Evolutionary conservation across 2,888 invertebrate species (phyloP).

Genomic region (Bombyx huttoni): DNA sequence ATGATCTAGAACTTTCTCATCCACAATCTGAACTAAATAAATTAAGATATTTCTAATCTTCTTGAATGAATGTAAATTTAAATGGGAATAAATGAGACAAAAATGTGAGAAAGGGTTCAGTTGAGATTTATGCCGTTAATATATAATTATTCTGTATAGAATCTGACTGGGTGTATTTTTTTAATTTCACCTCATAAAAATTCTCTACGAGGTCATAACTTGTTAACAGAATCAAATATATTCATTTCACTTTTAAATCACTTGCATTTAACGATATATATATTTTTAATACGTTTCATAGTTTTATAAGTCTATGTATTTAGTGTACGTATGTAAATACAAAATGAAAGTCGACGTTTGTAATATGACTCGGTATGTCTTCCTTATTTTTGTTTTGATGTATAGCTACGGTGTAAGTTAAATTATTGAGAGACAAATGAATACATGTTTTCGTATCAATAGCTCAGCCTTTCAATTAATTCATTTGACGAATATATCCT

Average conservation of each 20-base stretch:
- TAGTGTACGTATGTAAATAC: constrained; percentile 59
- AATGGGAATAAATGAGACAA: too few species aligned
- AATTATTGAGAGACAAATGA: constrained; percentile 65
- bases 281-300: not conserved
- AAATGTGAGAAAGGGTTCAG: too few species aligned
- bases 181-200: too few species aligned
- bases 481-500: not conserved
- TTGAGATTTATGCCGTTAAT: too few species aligned
- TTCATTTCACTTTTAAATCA: not conserved
- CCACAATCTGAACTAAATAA: too few species aligned
- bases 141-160: too few species aligned
- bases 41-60: too few species aligned
- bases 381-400: constrained; percentile 62
- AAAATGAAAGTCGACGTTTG: constrained; percentile 45
- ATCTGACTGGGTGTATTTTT: too few species aligned
- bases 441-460: constrained; percentile 61
- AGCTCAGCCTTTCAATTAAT: not conserved
- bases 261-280: not conserved
- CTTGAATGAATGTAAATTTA: too few species aligned
- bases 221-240: too few species aligned
- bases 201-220: too few species aligned
- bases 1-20: too few species aligned
- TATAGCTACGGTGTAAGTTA: constrained; percentile 58
- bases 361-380: constrained; percentile 53
- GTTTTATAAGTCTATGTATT: not conserved